Base-by-base conservation (phyloP, 2,888 invertebrate genomes). In the Hemaris fuciformis region DNA sequence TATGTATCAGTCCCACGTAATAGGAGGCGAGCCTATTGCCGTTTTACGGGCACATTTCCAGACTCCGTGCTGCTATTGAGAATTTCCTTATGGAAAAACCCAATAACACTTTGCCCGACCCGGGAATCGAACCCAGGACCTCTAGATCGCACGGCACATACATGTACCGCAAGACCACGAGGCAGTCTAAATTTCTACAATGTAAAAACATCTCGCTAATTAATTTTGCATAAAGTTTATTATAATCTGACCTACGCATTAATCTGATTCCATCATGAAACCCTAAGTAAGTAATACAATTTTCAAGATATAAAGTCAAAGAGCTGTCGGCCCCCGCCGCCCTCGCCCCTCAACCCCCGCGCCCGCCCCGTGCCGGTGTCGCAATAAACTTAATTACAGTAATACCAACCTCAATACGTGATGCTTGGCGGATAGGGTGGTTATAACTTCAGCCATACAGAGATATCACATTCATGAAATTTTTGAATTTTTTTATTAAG, bases 311-410 rank as follows among this genome's bases (percentile, higher is more conserved):
- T 76, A 81, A 84, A 86, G 87, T 89, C 89, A 90, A 88, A 88
- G 84, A 84, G 87, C 78, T 67, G 60, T 67, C 66, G 64, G 62
- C 62, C 68, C 27, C 59, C 46, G 64, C 61, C 57, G 62, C 62
- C 66, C 62, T 34, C 60, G 64, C 62, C 3, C 4, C n/a, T 4
- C 13, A 8, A 3, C 34, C 31, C 61, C 56, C 66, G 61, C 56
- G 62, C 62, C 66, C 61, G 42, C 59, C 64, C 62, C 63, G 63
- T 63, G 70, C 64, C 65, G 66, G 76, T 80, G 81, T 79, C 84
- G 87, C 83, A 84, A 86, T 88, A 87, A 85, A 89, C 88, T 87
- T 88, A 89, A 89, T 89, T 89, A 89, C 87, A 78, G 81, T 86
- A 87, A 88, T 87, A 77, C 81, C 76, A 75, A 81, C 85, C 84